Percentiles rank a stretch among this genome's conserved stretches.
Conservation (phyloP, 2,113 vertebrate genomes). For the Microcebus griseorufus region DNA sequence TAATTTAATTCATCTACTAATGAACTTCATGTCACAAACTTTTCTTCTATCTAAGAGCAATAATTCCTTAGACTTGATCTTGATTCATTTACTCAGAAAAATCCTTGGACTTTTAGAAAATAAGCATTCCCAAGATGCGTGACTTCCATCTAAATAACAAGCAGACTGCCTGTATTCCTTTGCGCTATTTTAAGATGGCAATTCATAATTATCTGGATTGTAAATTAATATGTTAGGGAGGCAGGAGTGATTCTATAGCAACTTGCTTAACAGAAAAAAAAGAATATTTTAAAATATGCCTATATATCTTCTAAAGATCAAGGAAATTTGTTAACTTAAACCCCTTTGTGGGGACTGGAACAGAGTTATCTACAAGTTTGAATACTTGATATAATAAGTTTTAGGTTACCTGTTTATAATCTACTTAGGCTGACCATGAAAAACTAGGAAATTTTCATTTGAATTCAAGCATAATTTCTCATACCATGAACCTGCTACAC, state of each 20-base stretch:
- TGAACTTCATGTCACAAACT: not conserved
- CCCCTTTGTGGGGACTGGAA: not conserved
- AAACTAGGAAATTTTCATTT: not conserved
- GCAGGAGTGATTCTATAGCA: not conserved
- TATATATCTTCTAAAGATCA: not conserved
- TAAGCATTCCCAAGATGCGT: not conserved
- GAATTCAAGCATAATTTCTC: not conserved
- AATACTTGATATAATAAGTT: not conserved
- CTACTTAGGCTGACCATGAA: not conserved
- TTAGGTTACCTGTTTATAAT: not conserved
- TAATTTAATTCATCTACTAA: not conserved
- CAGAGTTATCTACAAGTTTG: not conserved
- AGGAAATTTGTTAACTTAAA: not conserved
- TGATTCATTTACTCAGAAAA: not conserved
- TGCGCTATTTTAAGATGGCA: not conserved
- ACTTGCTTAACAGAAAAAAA: not conserved
- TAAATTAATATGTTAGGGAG: not conserved
- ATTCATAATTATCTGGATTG: not conserved
- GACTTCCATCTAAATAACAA: not conserved
- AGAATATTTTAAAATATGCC: not conserved
- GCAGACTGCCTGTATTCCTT: fast-evolving
- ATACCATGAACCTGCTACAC: not conserved
- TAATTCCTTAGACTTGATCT: not conserved
- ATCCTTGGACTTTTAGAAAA: not conserved
- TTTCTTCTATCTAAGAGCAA: not conserved